Evolutionary conservation across 2,797 vertebrate species (phyloP).

Genomic region (Sebastes itinus): DNA sequence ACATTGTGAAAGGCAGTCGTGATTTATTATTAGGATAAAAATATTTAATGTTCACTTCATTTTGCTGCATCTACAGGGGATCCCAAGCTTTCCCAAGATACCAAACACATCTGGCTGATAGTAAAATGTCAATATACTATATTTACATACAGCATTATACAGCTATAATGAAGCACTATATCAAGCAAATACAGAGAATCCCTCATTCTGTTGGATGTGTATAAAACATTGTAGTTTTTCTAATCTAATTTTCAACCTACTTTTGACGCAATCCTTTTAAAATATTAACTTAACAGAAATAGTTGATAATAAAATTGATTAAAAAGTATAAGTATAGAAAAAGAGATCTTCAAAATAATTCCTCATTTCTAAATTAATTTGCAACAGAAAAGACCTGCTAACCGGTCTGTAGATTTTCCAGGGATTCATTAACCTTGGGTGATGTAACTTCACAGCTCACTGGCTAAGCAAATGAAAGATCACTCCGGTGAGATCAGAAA

Average conservation of each 20-base stretch:
- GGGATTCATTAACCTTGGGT: conserved; percentile 54
- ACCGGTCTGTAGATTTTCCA: conserved; percentile 17
- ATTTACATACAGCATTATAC: background rate
- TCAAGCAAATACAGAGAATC: background rate
- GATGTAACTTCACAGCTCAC: conserved; percentile 53
- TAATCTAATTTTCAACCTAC: background rate
- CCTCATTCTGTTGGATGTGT: background rate
- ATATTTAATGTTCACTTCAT: background rate
- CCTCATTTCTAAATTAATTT: background rate
- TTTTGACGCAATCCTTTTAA: background rate
- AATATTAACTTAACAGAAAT: background rate
- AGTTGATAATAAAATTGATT: background rate
- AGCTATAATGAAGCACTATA: background rate
- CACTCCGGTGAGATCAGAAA: conserved; percentile 66
- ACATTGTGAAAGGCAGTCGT: background rate
- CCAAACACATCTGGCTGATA: background rate
- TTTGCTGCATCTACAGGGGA: background rate
- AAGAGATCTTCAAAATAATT: background rate
- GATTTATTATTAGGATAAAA: background rate
- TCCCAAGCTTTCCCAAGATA: background rate
- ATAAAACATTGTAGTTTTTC: background rate
- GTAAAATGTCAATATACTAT: background rate
- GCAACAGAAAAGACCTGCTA: background rate
- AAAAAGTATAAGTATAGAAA: background rate
- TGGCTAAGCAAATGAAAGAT: conserved; percentile 68